A percentile compares a stretch with the other conserved stretches of the same genome.
Evolutionary conservation across 2,797 vertebrate genomes (phyloP).

Genomic region (Galagoides demidoff): DNA sequence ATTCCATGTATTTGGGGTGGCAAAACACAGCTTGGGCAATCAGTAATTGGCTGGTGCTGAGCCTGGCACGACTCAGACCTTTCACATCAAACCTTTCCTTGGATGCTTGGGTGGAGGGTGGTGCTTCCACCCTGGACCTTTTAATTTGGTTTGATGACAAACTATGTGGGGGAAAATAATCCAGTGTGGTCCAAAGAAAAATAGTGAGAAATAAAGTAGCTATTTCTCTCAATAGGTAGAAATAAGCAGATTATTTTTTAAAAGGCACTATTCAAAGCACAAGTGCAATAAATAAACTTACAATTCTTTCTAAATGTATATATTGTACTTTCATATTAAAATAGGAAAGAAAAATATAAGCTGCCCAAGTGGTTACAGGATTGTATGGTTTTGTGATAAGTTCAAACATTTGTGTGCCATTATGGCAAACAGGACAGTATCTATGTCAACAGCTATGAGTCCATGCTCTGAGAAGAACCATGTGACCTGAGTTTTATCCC

Average conservation of each 20-base stretch:
- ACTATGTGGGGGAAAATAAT: neutral
- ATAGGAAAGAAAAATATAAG: neutral
- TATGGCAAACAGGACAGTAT: neutral
- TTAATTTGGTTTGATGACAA: constrained; percentile 31
- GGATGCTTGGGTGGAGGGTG: neutral
- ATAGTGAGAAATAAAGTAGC: neutral
- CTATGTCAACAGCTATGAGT: neutral
- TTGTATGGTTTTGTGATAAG: neutral
- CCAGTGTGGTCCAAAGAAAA: neutral
- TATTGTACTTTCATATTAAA: neutral
- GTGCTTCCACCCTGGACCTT: neutral
- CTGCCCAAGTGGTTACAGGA: neutral
- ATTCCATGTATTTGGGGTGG: constrained; percentile 48
- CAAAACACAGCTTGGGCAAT: constrained; percentile 49
- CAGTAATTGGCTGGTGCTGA: neutral
- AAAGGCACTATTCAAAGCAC: neutral
- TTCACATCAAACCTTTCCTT: constrained; percentile 29
- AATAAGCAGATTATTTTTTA: constrained; percentile 55
- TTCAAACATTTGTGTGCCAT: neutral
- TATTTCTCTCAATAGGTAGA: constrained; percentile 51
- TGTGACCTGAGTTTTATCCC: too few relatives aligned
- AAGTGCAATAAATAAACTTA: neutral
- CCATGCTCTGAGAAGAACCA: neutral
- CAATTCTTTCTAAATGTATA: neutral
- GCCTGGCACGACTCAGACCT: neutral